Conservation (phyloP, 2,797 vertebrate genomes). For the Paramormyrops hopkinsi region DNA sequence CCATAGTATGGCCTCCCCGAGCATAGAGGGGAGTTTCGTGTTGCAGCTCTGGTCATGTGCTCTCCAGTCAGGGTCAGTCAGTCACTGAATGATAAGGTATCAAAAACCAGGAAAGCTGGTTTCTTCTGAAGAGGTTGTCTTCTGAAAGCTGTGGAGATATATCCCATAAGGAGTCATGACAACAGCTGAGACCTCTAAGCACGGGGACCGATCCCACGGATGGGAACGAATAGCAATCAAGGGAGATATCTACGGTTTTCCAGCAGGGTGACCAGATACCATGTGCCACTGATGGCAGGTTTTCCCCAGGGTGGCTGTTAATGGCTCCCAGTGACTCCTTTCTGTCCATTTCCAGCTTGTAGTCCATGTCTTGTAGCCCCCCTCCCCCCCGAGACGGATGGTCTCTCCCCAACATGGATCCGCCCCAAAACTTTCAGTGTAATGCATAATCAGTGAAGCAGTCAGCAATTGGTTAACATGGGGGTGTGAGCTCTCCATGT, state of each 20-base stretch:
- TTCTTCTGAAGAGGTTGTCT: constrained; percentile 2
- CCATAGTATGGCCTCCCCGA: background rate
- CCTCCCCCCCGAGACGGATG: background rate
- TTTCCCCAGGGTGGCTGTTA: constrained; percentile 26
- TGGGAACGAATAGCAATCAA: constrained; percentile 43
- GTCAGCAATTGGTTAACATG: background rate
- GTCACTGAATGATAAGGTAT: constrained; percentile 21
- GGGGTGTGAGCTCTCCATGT: background rate
- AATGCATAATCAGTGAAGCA: background rate
- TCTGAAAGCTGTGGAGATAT: constrained; percentile 17
- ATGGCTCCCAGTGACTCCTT: background rate
- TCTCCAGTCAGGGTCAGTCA: background rate
- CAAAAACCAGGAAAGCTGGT: constrained; percentile 37
- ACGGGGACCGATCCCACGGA: constrained; percentile 39
- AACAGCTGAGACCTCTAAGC: constrained; percentile 44
- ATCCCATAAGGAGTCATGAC: background rate
- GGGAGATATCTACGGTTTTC: constrained; percentile 52
- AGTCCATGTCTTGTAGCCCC: background rate
- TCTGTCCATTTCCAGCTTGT: background rate
- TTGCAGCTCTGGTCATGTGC: background rate
- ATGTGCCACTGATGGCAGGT: constrained; percentile 34
- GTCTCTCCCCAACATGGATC: background rate
- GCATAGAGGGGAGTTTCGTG: background rate
- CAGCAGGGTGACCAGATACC: constrained; percentile 40
- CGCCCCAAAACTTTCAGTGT: background rate